A percentile compares a stretch with the other conserved stretches of the same genome.
These are phyloP conservation scores for Byasa hedistus DNA, from an alignment of 2,888 invertebrate genomes.

Conservation along the genomic window DNA sequence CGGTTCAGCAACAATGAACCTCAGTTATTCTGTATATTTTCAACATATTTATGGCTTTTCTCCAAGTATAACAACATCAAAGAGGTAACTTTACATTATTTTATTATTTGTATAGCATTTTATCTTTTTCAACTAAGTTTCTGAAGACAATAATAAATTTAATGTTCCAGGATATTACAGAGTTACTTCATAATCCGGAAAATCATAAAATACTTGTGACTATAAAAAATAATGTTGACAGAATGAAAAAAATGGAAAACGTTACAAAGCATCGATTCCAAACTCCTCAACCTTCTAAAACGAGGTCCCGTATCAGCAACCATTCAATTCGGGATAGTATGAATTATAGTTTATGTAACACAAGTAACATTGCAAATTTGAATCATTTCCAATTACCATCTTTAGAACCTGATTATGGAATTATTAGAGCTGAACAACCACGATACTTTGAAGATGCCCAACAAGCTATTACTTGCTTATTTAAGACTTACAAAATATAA, in stretches of 20 bases:
- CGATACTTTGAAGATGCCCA: slow-evolving; percentile 68
- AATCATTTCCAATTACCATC: slow-evolving; percentile 47
- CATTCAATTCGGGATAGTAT: slow-evolving; percentile 46
- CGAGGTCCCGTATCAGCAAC: slow-evolving; percentile 46
- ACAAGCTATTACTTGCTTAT: slow-evolving; percentile 67
- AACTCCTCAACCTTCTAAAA: slow-evolving; percentile 51
- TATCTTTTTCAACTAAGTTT: too few relatives aligned
- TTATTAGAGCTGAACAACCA: slow-evolving; percentile 57
- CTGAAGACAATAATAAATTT: not conserved
- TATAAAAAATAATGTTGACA: slow-evolving; percentile 60
- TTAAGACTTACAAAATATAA: slow-evolving; percentile 62
- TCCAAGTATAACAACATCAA: slow-evolving; percentile 73
- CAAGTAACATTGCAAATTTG: slow-evolving; percentile 30
- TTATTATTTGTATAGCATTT: not conserved
- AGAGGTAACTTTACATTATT: slow-evolving; percentile 44
- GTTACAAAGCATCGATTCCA: slow-evolving; percentile 43
- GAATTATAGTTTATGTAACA: slow-evolving; percentile 37
- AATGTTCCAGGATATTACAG: slow-evolving; percentile 60
- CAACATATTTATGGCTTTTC: slow-evolving; percentile 85
- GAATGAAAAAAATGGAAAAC: slow-evolving; percentile 63
- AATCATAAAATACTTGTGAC: slow-evolving; percentile 62
- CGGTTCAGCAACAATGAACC: slow-evolving; percentile 84
- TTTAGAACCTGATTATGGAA: slow-evolving; percentile 69
- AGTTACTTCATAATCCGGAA: slow-evolving; percentile 57
- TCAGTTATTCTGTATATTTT: slow-evolving; percentile 81